A percentile compares a stretch with the other conserved stretches of the same genome.
phyloP scores from a whole-genome alignment of 2,888 invertebrate genomes.

The Halictus ligatus region DNA sequence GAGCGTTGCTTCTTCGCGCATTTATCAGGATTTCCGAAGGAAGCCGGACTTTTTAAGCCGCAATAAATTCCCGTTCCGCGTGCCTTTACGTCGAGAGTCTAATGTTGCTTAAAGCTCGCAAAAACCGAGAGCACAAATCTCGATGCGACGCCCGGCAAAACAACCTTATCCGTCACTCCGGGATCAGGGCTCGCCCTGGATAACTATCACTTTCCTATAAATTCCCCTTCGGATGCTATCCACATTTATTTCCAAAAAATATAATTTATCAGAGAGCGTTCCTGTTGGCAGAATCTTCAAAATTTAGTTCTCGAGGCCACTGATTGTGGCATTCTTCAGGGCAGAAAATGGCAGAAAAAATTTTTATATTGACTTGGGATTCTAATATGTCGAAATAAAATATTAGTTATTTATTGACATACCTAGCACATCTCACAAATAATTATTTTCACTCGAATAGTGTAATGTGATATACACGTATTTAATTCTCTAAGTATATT shows the following conservation, averaged over 20 bases:
- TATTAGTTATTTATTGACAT: no score
- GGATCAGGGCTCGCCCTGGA: background rate
- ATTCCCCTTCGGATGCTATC: background rate
- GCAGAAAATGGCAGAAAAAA: no score
- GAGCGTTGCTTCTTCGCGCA: conserved; percentile 83
- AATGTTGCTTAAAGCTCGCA: conserved; percentile 79
- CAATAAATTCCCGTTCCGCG: conserved; percentile 81
- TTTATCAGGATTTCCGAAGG: conserved; percentile 89
- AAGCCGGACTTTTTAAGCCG: conserved; percentile 86
- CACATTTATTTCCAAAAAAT: background rate
- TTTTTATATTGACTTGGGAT: no score
- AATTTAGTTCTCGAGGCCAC: background rate
- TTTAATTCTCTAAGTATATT: no score
- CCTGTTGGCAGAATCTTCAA: background rate
- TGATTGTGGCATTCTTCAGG: no score
- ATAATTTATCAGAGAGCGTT: background rate
- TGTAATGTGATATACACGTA: no score
- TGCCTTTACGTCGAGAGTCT: conserved; percentile 71
- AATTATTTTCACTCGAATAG: no score
- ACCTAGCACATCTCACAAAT: no score
- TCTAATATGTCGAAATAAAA: no score
- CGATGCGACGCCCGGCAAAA: conserved; percentile 44
- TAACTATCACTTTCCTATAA: background rate
- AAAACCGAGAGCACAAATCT: conserved; percentile 69
- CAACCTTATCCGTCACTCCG: conserved; percentile 33